Evolutionary conservation across 2,113 vertebrate genomes (phyloP), one percentile per base, ranked within the genome.

Genomic region (Spheniscus mendiculus): DNA sequence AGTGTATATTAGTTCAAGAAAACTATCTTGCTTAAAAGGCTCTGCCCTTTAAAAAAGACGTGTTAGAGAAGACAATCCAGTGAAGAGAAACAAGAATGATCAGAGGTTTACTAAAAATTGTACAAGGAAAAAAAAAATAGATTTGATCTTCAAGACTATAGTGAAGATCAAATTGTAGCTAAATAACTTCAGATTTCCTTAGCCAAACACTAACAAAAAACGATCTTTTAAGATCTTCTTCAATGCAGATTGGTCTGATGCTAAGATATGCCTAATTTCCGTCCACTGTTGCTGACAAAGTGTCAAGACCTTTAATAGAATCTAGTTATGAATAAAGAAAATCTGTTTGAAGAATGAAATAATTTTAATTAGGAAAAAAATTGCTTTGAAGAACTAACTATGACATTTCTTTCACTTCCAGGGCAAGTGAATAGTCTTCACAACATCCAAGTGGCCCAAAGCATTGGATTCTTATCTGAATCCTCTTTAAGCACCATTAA

Each of bases 41-140:
- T 78, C 14, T 44, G 8, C 5, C 4, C 7, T 88, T 67, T 56
- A 34, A 32, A 80, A 83, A 36, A 34, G 18, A 18, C 0, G 3
- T 27, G 22, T 21, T 50, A 91, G 6, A 53, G 42, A 76, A 67
- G 42, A 62, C 4, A 83, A 32, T 9, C 4, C 52, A 71, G 12
- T 58, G 7, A 90, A 78, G 5, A 82, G 30, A 69, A 79, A 47
- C 3, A 20, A 66, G 16, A 92, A 65, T 30, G 15, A 67, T 58
- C 9, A 71, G 26, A 85, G 4, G 4, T 74, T 38, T 17, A 40
- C 26, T 74, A 34, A 86, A 95, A 78, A 47, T 2, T 8, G 7
- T 34, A 34, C 0, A 0, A 90, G 5, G 5, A 27, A 66, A 69
- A 30, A 30, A 53, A 59, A 44, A 4, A 8, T 1, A 61, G 2